Evolutionary conservation across 2,888 invertebrate genomes (phyloP).

Genomic region (Spisula solida): DNA sequence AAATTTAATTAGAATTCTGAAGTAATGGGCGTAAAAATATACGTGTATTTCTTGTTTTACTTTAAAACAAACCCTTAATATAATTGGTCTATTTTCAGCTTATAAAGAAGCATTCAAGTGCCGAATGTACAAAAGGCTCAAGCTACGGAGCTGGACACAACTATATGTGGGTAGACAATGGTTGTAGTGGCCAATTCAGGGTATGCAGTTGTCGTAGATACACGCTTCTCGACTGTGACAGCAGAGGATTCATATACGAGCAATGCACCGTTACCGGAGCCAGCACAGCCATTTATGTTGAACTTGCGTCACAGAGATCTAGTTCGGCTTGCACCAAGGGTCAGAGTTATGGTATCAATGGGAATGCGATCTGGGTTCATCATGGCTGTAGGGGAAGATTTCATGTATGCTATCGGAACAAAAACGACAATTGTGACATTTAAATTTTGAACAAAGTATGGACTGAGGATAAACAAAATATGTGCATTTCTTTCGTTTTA

Average conservation of each 20-base stretch:
- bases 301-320: not conserved
- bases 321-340: not conserved
- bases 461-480: too few relatives aligned
- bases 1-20: too few relatives aligned
- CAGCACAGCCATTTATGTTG: not conserved
- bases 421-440: too few relatives aligned
- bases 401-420: slow-evolving; percentile 17
- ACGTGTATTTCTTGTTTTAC: too few relatives aligned
- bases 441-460: too few relatives aligned
- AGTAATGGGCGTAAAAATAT: too few relatives aligned
- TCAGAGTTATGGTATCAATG: slow-evolving; percentile 8
- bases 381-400: slow-evolving; percentile 11
- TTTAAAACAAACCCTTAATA: too few relatives aligned
- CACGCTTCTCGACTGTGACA: not conserved
- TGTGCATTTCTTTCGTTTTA: too few relatives aligned
- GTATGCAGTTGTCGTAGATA: not conserved
- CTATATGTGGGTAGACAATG: not conserved
- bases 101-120: not conserved
- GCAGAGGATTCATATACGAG: slow-evolving; percentile 27
- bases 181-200: not conserved
- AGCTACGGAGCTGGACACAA: not conserved
- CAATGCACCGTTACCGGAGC: not conserved
- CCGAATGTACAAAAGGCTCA: not conserved
- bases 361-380: slow-evolving; percentile 9
- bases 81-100: not conserved